Base-by-base conservation (phyloP, 2,113 vertebrate genomes). In the Pipra filicauda region DNA sequence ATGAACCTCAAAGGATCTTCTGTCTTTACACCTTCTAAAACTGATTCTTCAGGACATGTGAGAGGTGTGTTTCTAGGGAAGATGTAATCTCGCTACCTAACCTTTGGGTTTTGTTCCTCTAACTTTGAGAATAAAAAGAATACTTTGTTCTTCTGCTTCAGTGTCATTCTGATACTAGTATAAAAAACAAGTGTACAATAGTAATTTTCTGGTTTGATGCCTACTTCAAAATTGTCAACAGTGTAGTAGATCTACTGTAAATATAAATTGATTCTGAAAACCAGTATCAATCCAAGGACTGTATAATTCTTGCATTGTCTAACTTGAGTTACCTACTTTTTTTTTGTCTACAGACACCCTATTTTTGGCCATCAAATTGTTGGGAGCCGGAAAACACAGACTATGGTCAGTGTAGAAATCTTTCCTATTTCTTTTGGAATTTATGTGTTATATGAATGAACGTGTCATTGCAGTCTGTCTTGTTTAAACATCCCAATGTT, bases 341-440 rank as follows among this genome's bases (percentile, higher is more conserved):
- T 22, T n/a, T 59, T 96, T 93, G 83, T 96, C 91, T 91, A 8
- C 97, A 99, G 99, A 99, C 99, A 93, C 99, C 99, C 71, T 99
- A 99, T 97, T 99, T 99, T 98, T 99, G 99, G 99, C 99, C 99
- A 94, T 99, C 99, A 94, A 99, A 99, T 97, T 99, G 99, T 97
- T 99, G 99, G 99, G 99, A 99, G 97, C 99, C 99, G 55, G 99
- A 99, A 98, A 99, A 99, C 96, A 99, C 99, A 96, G 99, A 99
- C 97, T 99, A 99, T 95, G 99, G 99, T 99, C 94, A 98, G 98
- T 98, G 83, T 75, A 95, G 58, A 88, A 96, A 61, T 82, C 84
- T 95, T 90, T 97, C 35, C 27, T 96, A 26, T 28, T 96, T 82
- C 72, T 93, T 62, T 91, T 4, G 51, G 58, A 52, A 94, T 27